Conservation (phyloP, 2,113 vertebrate species). For the Percopsis transmontana region DNA sequence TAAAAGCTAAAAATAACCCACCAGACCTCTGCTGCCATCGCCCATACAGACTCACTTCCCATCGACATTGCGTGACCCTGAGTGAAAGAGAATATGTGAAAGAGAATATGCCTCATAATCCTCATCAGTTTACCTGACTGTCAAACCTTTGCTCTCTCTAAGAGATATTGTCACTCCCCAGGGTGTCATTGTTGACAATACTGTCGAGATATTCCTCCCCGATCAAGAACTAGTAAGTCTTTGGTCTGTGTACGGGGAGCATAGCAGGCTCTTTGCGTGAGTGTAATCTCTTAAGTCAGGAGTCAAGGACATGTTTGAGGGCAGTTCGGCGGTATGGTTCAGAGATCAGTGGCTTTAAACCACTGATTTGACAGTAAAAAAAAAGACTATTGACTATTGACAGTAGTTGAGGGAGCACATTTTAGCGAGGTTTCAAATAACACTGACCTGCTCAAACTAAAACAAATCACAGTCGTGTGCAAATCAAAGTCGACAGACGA, state of each 20-base stretch:
- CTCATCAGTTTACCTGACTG: constrained; percentile 34
- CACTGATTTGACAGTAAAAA: constrained; percentile 32
- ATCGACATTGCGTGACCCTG: constrained; percentile 11
- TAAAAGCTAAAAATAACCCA: neutral
- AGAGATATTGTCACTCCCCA: neutral
- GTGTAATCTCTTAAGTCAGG: constrained; percentile 58
- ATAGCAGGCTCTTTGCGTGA: too few species aligned
- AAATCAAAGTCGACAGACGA: too few species aligned
- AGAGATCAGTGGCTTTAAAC: constrained; percentile 31
- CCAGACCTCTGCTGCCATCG: constrained; percentile 14
- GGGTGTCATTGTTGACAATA: too few species aligned
- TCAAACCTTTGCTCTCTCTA: neutral
- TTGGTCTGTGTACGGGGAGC: too few species aligned
- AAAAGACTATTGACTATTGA: too few species aligned
- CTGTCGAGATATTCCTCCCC: too few species aligned
- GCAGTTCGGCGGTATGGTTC: constrained; percentile 10
- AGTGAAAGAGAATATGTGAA: too few species aligned
- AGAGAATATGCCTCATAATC: constrained; percentile 63
- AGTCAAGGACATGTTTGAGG: constrained; percentile 48
- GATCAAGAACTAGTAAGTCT: too few species aligned
- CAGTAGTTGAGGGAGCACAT: too few species aligned
- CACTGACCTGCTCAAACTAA: neutral
- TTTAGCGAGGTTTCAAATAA: too few species aligned
- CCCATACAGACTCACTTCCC: constrained; percentile 38
- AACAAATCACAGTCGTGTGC: neutral